Percentiles rank a stretch among this genome's conserved stretches.
Evolutionary conservation across 2,797 vertebrate species (phyloP).

Genomic region (Sebastes itinus): DNA sequence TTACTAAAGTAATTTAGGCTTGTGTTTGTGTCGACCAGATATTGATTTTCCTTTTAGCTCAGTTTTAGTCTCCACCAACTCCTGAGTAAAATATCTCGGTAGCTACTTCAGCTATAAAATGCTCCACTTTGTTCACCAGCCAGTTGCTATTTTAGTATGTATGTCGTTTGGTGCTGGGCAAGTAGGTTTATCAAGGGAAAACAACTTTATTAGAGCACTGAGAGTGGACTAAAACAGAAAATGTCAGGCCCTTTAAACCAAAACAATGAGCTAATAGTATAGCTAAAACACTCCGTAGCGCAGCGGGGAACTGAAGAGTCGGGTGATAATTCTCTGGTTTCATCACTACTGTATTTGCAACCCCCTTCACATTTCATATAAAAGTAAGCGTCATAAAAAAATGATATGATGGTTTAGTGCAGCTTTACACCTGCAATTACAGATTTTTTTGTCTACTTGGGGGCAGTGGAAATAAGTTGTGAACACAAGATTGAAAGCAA

Average conservation of each 20-base stretch:
- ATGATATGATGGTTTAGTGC: not conserved
- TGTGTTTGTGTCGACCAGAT: not conserved
- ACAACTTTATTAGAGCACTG: not conserved
- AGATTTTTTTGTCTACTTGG: not conserved
- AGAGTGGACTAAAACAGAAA: not conserved
- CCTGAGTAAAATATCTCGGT: not conserved
- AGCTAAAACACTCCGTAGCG: not conserved
- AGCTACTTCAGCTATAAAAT: not conserved
- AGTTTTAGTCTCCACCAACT: not conserved
- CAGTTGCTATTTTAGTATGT: not conserved
- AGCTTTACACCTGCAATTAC: not conserved
- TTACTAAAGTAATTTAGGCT: not conserved
- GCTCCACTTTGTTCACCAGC: not conserved
- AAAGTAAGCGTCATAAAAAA: not conserved
- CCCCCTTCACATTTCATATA: not conserved
- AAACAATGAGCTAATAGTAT: not conserved
- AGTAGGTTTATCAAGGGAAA: not conserved
- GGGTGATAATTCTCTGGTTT: not conserved
- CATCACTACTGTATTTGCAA: not conserved
- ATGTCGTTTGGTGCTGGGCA: not conserved
- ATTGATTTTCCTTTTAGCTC: not conserved
- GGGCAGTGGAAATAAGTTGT: not conserved
- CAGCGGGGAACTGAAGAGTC: not conserved
- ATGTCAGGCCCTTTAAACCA: not conserved
- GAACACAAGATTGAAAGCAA: not conserved